Evolutionary conservation across 1,140 invertebrate genomes (phyloP).

Genomic region (Argopecten irradians): DNA sequence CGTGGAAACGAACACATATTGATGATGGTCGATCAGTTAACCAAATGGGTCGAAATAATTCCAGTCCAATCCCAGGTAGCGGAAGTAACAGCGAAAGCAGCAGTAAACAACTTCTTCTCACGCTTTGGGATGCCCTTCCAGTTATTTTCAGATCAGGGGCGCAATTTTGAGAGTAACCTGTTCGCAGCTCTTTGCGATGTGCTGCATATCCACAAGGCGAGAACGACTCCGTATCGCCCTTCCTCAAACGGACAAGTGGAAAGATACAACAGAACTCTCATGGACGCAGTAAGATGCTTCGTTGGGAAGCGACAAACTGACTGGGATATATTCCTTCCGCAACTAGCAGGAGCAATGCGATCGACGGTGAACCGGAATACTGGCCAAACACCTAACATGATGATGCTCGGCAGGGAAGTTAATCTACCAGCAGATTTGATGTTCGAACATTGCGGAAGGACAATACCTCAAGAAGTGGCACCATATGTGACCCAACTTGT

Average conservation of each 20-base stretch:
- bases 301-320: constrained; percentile 27
- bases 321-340: constrained; percentile 31
- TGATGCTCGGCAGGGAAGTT: constrained; percentile 32
- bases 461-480: neutral
- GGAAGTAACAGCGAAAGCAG: neutral
- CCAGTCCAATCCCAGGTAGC: too few relatives aligned
- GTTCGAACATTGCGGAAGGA: neutral
- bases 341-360: constrained; percentile 22
- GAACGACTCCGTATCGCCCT: neutral
- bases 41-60: too few relatives aligned
- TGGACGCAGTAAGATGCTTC: constrained; percentile 36
- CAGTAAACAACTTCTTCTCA: neutral
- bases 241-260: neutral
- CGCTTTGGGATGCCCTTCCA: neutral
- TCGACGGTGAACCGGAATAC: constrained; percentile 25
- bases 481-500: constrained; percentile 37
- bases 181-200: neutral
- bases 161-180: neutral
- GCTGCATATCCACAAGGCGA: neutral
- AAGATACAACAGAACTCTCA: neutral
- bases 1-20: too few relatives aligned
- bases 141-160: neutral
- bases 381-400: neutral
- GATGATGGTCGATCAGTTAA: too few relatives aligned
- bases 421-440: neutral